Percentiles rank a stretch among this genome's conserved stretches.
Evolutionary conservation across 2,888 invertebrate species (phyloP).

Genomic region (Drosophila trichaetosa): DNA sequence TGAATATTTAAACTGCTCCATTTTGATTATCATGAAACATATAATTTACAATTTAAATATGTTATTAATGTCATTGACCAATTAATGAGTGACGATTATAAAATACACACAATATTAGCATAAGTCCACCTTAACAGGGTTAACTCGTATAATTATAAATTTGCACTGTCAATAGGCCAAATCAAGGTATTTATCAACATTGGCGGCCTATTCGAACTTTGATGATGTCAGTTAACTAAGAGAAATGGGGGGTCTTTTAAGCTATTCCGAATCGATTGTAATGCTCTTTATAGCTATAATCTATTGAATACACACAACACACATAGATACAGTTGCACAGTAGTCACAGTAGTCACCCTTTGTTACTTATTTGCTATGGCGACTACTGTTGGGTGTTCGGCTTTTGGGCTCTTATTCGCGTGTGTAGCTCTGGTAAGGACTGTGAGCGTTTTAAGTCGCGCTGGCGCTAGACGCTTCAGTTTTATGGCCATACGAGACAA

Average conservation of each 20-base stretch:
- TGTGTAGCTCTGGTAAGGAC: constrained; percentile 24
- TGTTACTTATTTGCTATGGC: constrained; percentile 9
- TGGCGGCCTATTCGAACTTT: constrained; percentile 14
- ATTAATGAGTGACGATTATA: constrained; percentile 19
- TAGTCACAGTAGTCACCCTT: constrained; percentile 37
- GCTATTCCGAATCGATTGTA: constrained; percentile 11
- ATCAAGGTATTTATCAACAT: constrained; percentile 27
- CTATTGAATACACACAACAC: not conserved
- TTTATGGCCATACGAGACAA: constrained; percentile 57
- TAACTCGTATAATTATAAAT: constrained; percentile 4
- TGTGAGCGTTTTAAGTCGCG: constrained; percentile 52
- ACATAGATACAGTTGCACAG: not conserved
- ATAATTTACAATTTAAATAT: constrained; percentile 10
- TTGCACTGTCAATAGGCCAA: constrained; percentile 61
- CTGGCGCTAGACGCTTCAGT: constrained; percentile 38
- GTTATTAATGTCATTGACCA: constrained; percentile 14
- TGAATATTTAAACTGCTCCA: constrained; percentile 1
- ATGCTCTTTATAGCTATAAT: constrained; percentile 16
- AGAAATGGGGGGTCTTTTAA: constrained; percentile 5
- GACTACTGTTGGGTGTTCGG: constrained; percentile 1
- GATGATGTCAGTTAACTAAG: constrained; percentile 10
- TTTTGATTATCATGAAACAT: not conserved
- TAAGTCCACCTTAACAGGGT: constrained; percentile 15
- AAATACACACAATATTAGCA: constrained; percentile 30
- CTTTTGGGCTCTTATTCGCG: constrained; percentile 1